Evolutionary conservation across 1,140 invertebrate genomes (phyloP), one percentile per base, ranked within the genome.

Genomic region (Drosophila pachea): DNA sequence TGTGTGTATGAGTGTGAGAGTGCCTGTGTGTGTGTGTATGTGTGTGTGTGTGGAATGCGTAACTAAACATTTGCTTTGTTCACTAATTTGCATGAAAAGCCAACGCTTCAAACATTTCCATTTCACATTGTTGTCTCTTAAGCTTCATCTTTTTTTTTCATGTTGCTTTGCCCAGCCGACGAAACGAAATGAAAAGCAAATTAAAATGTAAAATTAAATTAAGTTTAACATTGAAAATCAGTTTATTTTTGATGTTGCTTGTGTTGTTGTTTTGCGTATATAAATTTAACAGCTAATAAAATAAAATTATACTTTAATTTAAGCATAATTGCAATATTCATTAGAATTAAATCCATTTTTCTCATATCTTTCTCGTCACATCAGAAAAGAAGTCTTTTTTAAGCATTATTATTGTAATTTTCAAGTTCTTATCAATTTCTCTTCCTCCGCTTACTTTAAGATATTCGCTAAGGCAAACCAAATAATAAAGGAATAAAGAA

Each of bases 241-340:
- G 61, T 86, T 86, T 86, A 81, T 81, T 84, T 63, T 79, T 78
- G 49, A 77, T 69, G 32, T 64, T 70, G 22, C 22, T 22, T 22
- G 22, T 22, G 22, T 55, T 82, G 63, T 72, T 68, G 49, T 68
- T 84, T 79, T 86, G 76, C 76, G 74, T 84, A 86, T 84, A 86
- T 84, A 84, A 84, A 81, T 86, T 86, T 86, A 86, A 86, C 81
- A 86, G 70, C 81, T 86, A 86, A 84, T 79, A 72, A 86, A 77
- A 81, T 73, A 74, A 86, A 86, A 86, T 81, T 86, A 86, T 86
- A 86, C 68, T 82, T 82, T 82, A 82, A 73, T 81, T 73, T 81
- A 81, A 81, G 65, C 76, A 81, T 81, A 81, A 77, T 78, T 71
- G 71, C 81, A 83, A 77, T 82, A 77, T 76, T 81, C 81, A 76